Conservation (phyloP, 2,113 vertebrate genomes). For the Anseranas semipalmata region DNA sequence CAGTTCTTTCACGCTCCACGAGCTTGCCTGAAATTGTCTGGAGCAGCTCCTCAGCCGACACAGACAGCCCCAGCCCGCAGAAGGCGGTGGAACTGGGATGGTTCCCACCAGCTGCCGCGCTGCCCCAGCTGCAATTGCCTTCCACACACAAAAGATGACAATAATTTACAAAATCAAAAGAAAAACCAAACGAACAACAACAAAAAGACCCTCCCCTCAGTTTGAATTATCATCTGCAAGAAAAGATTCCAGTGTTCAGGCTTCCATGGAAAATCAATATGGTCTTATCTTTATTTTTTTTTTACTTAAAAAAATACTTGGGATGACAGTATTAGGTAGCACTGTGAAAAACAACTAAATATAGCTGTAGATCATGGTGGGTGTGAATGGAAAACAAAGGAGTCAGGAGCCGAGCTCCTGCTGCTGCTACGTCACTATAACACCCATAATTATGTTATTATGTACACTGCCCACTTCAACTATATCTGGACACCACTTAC, state of each 20-base stretch:
- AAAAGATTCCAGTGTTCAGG: constrained; percentile 31
- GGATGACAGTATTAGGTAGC: constrained; percentile 67
- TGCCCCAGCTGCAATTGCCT: not conserved
- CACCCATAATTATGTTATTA: constrained; percentile 76
- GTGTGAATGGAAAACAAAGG: constrained; percentile 82
- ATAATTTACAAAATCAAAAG: not conserved
- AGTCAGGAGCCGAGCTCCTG: constrained; percentile 71
- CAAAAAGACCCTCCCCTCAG: not conserved
- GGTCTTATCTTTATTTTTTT: constrained; percentile 68
- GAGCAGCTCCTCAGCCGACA: constrained; percentile 3
- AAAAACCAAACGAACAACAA: not conserved
- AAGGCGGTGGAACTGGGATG: not conserved
- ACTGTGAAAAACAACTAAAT: constrained; percentile 82
- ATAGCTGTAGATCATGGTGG: constrained; percentile 76
- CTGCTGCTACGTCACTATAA: constrained; percentile 75
- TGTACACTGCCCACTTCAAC: constrained; percentile 69
- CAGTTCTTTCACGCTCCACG: not conserved
- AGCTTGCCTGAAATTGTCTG: constrained; percentile 46
- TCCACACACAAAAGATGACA: constrained; percentile 35
- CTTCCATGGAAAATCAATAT: constrained; percentile 64
- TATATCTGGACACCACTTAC: constrained; percentile 65
- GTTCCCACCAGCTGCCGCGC: constrained; percentile 26
- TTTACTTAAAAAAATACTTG: constrained; percentile 57
- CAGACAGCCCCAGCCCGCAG: not conserved
- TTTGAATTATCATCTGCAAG: constrained; percentile 33